Evolutionary conservation across 2,797 vertebrate genomes (phyloP).

Genomic region (Cuculus canorus): DNA sequence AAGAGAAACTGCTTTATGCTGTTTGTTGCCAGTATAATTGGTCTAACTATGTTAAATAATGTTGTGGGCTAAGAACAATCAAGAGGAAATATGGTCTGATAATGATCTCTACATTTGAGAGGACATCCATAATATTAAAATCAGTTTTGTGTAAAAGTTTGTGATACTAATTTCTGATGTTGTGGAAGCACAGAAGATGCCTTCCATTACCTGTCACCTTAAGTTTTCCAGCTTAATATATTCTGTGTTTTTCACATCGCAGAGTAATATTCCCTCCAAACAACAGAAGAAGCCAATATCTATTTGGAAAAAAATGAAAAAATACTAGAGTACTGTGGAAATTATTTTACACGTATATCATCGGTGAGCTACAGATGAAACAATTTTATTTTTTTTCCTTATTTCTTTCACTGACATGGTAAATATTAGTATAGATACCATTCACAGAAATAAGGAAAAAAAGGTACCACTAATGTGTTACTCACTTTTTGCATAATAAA

Average conservation of each 20-base stretch:
- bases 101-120: not conserved
- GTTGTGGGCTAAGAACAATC: not conserved
- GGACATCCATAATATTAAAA: not conserved
- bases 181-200: not conserved
- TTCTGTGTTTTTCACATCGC: not conserved
- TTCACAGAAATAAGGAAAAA: not conserved
- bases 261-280: not conserved
- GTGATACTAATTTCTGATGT: not conserved
- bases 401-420: not conserved
- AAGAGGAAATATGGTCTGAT: not conserved
- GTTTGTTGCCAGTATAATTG: not conserved
- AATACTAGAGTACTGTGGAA: not conserved
- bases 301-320: not conserved
- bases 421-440: not conserved
- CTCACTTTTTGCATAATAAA: not conserved
- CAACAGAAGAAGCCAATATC: not conserved
- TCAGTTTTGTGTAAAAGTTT: not conserved
- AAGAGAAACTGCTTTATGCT: not conserved
- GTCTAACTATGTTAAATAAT: not conserved
- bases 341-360: not conserved
- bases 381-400: not conserved
- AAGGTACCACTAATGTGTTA: not conserved
- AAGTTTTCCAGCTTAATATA: not conserved
- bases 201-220: not conserved
- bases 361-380: not conserved